Evolutionary conservation across 2,113 vertebrate genomes (phyloP).

Genomic region (Orcinus orca): DNA sequence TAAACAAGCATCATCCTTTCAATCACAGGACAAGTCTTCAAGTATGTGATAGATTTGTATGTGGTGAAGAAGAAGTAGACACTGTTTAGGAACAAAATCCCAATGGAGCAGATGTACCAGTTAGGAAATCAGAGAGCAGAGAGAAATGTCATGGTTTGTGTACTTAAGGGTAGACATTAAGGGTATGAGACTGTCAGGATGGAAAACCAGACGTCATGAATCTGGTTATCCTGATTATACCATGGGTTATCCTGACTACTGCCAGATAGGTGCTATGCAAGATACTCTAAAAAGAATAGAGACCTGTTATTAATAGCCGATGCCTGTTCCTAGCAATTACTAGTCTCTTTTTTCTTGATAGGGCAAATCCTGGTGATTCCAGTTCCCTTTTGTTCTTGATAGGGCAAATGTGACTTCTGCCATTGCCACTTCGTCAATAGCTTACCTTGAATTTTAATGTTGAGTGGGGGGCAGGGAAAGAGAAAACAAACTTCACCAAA

Average conservation of each 20-base stretch:
- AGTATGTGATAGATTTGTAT: neutral
- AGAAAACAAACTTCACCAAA: neutral
- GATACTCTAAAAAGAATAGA: neutral
- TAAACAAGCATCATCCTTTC: neutral
- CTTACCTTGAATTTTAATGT: neutral
- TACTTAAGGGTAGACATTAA: neutral
- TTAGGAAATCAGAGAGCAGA: neutral
- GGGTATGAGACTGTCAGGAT: neutral
- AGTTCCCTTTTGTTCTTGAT: neutral
- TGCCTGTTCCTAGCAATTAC: neutral
- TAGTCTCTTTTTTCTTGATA: neutral
- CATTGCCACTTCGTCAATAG: neutral
- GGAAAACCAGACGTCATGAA: neutral
- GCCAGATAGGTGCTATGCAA: accelerated
- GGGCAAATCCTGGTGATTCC: neutral
- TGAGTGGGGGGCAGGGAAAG: neutral
- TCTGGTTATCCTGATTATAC: no score
- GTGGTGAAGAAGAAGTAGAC: neutral
- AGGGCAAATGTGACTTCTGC: neutral
- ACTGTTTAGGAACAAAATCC: neutral
- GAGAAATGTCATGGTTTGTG: neutral
- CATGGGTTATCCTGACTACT: neutral
- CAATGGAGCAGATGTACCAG: neutral
- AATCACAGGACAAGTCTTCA: neutral
- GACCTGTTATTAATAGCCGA: neutral